Base-by-base conservation (phyloP, 1,140 invertebrate genomes). In the Brachionus asplanchnoidis region DNA sequence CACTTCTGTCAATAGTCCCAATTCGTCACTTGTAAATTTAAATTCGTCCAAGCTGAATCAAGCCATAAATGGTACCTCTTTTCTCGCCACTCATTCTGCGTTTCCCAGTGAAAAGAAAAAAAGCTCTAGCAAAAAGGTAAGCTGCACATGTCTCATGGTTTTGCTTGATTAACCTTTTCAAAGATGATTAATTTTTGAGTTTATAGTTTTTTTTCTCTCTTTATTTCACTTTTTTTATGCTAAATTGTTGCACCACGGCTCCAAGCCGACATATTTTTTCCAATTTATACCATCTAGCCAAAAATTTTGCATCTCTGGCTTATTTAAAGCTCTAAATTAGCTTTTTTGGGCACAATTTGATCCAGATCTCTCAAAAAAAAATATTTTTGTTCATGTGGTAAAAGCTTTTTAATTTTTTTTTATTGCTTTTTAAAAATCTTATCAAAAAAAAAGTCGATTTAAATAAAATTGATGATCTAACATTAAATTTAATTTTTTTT, bases 61-160 rank as follows among this genome's bases (percentile, higher is more conserved):
- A 32, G 14, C 66, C 11, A 28, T 73, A 73, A 77, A 77, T 46
- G 73, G 73, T 11, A 50, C 73, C 0, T 50, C 73, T 3, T 77
- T 77, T 77, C 42, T 77, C 20, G 73, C 73, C 23, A 44, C 73
- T 9, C 40, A 77, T 50, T 77, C 73, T 46, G 73, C 23, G 26
- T 50, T 50, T 77, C 73, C 73, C 40, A 77, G 73, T 77, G 73
- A 77, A 77, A 77, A 77, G n/a, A 77, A 50, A 77, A 77, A 50
- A 14, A 46, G 7, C 42, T 26, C 46, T 23, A 73, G 32, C 36
- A 77, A 77, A 77, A 77, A 77, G 42, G 73, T 77, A 75, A 42
- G 32, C 32, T 36, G 12, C 66, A 68, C 0, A 68, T 32, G n/a
- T 17, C n/a, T 68, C 17, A 42, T 42, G 32, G 17, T 73, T 73